Evolutionary conservation across 2,113 vertebrate species (phyloP).

Genomic region (Anser cygnoides): DNA sequence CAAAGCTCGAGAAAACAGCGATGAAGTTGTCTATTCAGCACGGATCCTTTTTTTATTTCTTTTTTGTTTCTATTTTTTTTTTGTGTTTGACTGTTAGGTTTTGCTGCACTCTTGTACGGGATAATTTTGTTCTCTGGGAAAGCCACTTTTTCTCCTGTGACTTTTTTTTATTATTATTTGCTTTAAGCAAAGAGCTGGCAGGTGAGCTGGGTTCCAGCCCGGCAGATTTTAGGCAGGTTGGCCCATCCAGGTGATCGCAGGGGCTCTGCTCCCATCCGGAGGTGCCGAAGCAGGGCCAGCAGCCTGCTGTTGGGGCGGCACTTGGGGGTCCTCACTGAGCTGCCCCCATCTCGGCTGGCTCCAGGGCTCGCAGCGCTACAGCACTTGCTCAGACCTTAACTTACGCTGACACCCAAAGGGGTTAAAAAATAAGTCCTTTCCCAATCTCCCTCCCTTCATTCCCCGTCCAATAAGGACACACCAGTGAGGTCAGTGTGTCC

Average conservation of each 20-base stretch:
- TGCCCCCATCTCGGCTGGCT: neutral
- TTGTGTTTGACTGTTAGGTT: neutral
- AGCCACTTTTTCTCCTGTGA: neutral
- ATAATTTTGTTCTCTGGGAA: neutral
- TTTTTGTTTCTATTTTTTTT: too few relatives aligned
- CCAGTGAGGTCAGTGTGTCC: neutral
- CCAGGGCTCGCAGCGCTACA: neutral
- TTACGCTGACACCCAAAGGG: fast-evolving
- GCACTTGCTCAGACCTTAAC: neutral
- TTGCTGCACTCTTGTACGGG: neutral
- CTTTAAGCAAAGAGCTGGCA: neutral
- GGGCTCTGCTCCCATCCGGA: neutral
- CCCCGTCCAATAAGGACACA: neutral
- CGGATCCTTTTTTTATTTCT: neutral
- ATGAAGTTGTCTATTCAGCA: neutral
- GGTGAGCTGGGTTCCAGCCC: constrained; percentile 15
- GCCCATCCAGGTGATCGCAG: neutral
- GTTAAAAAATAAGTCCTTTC: neutral
- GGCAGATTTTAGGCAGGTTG: neutral
- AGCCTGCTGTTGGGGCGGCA: neutral
- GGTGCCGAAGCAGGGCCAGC: neutral
- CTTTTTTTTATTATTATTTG: too few relatives aligned
- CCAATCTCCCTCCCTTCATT: neutral
- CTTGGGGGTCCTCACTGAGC: neutral
- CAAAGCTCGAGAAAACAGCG: neutral